These are phyloP conservation scores for Trogon surrucura DNA, from an alignment of 2,113 vertebrate species.

Conservation along the genomic window DNA sequence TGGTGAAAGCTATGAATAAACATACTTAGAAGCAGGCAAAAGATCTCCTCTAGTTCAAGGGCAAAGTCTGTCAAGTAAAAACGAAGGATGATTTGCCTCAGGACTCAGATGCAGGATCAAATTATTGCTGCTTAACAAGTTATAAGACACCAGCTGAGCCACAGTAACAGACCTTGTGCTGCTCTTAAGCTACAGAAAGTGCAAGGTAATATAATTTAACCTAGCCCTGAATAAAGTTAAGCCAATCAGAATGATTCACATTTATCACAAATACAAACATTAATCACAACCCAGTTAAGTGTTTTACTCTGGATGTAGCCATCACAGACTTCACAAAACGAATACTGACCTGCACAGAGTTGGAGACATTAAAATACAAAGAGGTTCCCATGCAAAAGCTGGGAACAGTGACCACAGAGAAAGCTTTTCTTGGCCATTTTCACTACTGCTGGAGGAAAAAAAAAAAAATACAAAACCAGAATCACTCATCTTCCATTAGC, in stretches of 20 bases:
- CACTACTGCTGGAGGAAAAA: background rate
- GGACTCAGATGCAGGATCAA: background rate
- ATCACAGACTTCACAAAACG: background rate
- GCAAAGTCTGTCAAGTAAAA: constrained; percentile 7
- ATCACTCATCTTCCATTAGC: background rate
- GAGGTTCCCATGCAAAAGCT: background rate
- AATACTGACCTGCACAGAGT: background rate
- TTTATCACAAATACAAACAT: background rate
- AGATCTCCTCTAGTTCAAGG: background rate
- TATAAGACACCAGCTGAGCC: constrained; percentile 34
- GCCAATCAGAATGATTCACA: background rate
- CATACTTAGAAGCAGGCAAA: background rate
- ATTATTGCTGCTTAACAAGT: constrained; percentile 52
- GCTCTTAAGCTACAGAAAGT: background rate
- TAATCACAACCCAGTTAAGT: background rate
- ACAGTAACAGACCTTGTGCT: background rate
- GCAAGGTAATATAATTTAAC: background rate
- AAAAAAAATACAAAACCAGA: background rate
- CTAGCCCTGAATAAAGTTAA: background rate
- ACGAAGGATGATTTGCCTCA: background rate
- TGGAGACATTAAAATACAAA: background rate
- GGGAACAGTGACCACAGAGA: background rate
- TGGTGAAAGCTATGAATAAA: background rate
- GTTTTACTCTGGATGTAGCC: background rate
- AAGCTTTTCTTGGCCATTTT: background rate